Evolutionary conservation across 2,888 invertebrate species (phyloP).

Genomic region (Clunio marinus): DNA sequence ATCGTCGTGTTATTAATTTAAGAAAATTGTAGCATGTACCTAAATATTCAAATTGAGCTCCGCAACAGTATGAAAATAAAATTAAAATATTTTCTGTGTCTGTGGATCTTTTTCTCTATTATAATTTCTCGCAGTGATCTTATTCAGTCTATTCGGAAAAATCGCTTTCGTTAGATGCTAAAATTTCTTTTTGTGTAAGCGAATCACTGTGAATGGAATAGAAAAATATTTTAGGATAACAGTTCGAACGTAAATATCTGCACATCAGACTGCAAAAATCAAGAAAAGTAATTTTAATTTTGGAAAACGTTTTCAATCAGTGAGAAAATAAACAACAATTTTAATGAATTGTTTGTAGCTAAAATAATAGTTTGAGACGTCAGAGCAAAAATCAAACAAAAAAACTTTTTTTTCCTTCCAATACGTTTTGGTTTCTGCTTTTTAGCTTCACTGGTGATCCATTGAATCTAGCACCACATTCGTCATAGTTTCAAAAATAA

Average conservation of each 20-base stretch:
- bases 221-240: not conserved
- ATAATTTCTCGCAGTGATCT: not conserved
- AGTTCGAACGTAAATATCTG: too few species aligned
- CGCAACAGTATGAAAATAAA: conserved; percentile 33
- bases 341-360: too few species aligned
- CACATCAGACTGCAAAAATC: too few species aligned
- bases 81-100: conserved; percentile 5
- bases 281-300: too few species aligned
- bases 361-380: not conserved
- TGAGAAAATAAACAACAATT: too few species aligned
- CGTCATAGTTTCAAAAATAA: conserved; percentile 32
- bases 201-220: not conserved
- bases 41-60: not conserved
- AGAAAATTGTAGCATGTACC: not conserved
- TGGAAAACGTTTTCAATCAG: too few species aligned
- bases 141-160: conserved; percentile 22
- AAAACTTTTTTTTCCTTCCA: not conserved
- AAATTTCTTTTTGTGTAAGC: conserved; percentile 6
- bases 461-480: not conserved
- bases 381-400: not conserved
- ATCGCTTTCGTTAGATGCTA: conserved; percentile 20
- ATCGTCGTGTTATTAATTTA: too few species aligned
- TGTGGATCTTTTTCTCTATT: conserved; percentile 21
- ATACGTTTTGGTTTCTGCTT: too few species aligned
- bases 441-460: too few species aligned